Base-by-base conservation (phyloP, 2,797 vertebrate species). In the Halcyon leucocephala region DNA sequence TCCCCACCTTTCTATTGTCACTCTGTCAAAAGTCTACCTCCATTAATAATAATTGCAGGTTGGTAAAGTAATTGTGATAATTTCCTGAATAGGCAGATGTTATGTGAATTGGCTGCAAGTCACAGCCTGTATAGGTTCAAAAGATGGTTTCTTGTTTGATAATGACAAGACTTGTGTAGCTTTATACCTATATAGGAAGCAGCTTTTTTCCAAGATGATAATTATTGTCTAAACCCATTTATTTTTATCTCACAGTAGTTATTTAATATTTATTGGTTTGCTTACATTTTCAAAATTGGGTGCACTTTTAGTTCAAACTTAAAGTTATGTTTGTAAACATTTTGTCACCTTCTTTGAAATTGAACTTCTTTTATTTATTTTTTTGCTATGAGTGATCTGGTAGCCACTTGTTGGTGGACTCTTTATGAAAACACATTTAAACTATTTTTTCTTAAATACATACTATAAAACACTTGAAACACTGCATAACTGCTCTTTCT, bases 51-150 rank as follows among this genome's bases (percentile, higher is more conserved):
- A 60, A 37, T 60, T 82, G 8, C 26, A 46, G 11, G 14, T 67
- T 62, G 4, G 4, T 33, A 42, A 81, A 62, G 4, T 15, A 64
- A 6, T 49, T 4, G 12, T 0, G 2, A 0, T 51, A 26, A 51
- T 51, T 51, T 51, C 49, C 49, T 26, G 25, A 26, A 26, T 26
- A 26, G 49, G 25, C 28, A 26, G 16, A 3, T 3, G 0, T 84
- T 83, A 89, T 4, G 4, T 33, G 15, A 35, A 49, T 25, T 22
- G 51, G 7, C 31, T 86, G 14, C 24, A 16, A 48, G 31, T 55
- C 41, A 29, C 14, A 69, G 18, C 10, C 21, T 9, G 7, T 14
- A 11, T 8, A 18, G 6, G 8, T 65, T 83, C 66, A 58, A 81
- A 73, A 82, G 16, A 7, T 35, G 4, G 3, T 57, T 72, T 79